Evolutionary conservation across 2,113 vertebrate species (phyloP), one percentile per base, ranked within the genome.

Genomic region (Labeo rohita): DNA sequence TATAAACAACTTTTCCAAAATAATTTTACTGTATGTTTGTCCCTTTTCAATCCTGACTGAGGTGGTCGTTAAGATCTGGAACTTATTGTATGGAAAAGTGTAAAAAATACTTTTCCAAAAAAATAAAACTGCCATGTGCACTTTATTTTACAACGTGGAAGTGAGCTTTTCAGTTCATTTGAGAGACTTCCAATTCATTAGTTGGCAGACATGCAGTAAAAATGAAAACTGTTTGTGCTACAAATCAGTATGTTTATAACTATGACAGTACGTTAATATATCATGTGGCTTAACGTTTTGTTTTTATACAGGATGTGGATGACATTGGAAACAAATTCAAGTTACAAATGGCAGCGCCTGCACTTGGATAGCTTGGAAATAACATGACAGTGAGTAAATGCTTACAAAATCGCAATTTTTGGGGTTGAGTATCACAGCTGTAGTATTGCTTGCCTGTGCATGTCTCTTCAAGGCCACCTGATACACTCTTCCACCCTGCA

Each of bases 381-480:
- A 39, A 39, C 13, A 39, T 18, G 6, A 39, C 4, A 11, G 16
- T 56, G 13, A 36, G 66, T 39, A 68, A 16, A 68, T 28, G 1
- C 12, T 65, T 11, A 28, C 34, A 18, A 70, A 39, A 70, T 21
- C 16, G 8, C 3, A 0, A 70, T 39, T 70, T 66, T 39, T 9
- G 1, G 5, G 65, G 50, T 13, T 39, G 1, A 70, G 39, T 43
- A 70, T 39, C 1, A 18, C 36, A 16, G 39, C 43, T 47, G 39
- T 49, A n/a, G 18, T 23, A 23, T 45, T 9, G 3, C 9, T 21
- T 80, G 78, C 3, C 56, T 63, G 21, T 61, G 11, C 77, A 80
- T 6, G 11, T 63, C 78, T 80, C 78, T 80, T 54, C 18, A 80
- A 36, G 36, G 16, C 54, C 77, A 63, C 52, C 12, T n/a, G 39